Base-by-base conservation (phyloP, 2,888 invertebrate genomes). In the Agrotis segetum region DNA sequence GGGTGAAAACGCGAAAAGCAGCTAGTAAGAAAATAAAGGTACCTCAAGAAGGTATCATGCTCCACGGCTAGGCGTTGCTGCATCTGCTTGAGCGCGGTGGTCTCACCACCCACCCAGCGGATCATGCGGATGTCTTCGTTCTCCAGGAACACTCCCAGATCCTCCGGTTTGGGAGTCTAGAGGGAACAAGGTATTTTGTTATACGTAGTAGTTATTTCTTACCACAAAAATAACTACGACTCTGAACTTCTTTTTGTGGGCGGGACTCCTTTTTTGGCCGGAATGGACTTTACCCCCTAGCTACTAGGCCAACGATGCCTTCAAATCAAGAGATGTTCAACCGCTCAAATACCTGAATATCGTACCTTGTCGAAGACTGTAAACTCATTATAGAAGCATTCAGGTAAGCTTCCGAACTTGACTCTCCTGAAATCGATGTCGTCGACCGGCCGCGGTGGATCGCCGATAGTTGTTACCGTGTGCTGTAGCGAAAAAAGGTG, bases 41-140 rank as follows among this genome's bases (percentile, higher is more conserved):
- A 94, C 95, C 92, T 93, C 90, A 92, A 88, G 74, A 95, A 95
- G 0, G 97, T 96, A 60, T 96, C 94, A 71, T 96, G 91, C 77
- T 97, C 97, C 1, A 97, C 96, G 19, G 94, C 90, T 1, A 98
- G 92, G 0, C 98, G 96, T 34, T 96, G 93, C 68, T 95, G 85
- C 83, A 97, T 94, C 74, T 97, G 96, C 58, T 95, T 87, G 19
- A 98, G 88, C 0, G 97, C 98, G 29, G 96, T 88, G 0, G 94
- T 96, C 91, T 98, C 98, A 0, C 98, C 98, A 0, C 98, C 98
- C 21, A 95, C 93, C 97, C 97, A 97, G 21, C 96, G 95, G 67
- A 96, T 95, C 93, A 96, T 96, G 3, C 95, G 92, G 66, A 94
- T 90, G 67, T 96, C 94, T 11, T 96, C 94, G 68, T 91, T 94